Conservation (phyloP, 1,140 invertebrate genomes). For the Riptortus pedestris region DNA sequence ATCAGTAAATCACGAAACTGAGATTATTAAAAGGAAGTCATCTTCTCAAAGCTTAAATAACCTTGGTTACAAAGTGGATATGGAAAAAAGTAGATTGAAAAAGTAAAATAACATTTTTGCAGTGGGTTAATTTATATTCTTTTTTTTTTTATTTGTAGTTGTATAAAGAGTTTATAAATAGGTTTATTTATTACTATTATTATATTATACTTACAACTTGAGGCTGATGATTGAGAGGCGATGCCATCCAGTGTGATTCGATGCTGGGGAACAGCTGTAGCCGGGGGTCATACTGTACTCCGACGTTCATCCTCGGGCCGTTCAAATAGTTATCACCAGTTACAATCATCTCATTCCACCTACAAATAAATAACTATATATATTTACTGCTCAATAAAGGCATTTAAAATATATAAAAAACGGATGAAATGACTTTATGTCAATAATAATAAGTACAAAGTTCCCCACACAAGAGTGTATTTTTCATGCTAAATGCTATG, state of each 20-base stretch:
- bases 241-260: not conserved
- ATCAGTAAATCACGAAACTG: too few relatives aligned
- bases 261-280: not conserved
- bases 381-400: not conserved
- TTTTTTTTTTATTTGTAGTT: too few relatives aligned
- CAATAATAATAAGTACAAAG: not conserved
- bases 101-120: too few relatives aligned
- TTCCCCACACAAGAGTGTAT: not conserved
- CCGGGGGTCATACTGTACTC: not conserved
- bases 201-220: conserved; percentile 1
- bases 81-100: too few relatives aligned
- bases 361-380: not conserved
- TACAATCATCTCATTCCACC: conserved; percentile 7
- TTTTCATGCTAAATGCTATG: not conserved
- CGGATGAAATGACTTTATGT: not conserved
- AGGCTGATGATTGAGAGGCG: not conserved
- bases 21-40: too few relatives aligned
- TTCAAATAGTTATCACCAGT: not conserved
- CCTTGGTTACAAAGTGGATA: too few relatives aligned
- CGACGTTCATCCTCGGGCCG: conserved; percentile 4
- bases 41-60: too few relatives aligned
- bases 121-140: too few relatives aligned
- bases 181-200: too few relatives aligned
- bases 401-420: not conserved
- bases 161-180: too few relatives aligned